phyloP scores from a whole-genome alignment of 2,888 invertebrate species.

The Prosopocoilus inquinatus region DNA sequence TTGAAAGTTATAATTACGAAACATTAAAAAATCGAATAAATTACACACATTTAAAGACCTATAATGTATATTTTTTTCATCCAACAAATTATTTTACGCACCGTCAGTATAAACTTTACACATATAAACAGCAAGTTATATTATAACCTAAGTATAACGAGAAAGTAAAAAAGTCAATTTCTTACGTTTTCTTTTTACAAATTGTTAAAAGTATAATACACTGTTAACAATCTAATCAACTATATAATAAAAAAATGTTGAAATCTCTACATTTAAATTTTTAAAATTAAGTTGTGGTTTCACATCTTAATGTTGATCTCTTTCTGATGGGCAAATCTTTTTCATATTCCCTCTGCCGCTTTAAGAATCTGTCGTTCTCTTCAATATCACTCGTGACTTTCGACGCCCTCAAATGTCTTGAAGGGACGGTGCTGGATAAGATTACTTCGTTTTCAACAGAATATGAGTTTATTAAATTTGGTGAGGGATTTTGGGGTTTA shows the following conservation, averaged over 20 bases:
- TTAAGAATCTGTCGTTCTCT: conserved; percentile 23
- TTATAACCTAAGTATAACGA: neutral
- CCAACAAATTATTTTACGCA: too few relatives aligned
- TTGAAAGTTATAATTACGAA: neutral
- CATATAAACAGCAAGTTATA: too few relatives aligned
- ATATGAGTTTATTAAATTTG: conserved; percentile 12
- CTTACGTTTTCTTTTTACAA: neutral
- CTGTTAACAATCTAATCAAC: conserved; percentile 5
- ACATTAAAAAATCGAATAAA: neutral
- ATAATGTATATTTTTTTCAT: conserved; percentile 1
- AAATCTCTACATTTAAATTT: conserved; percentile 14
- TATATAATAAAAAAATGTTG: conserved; percentile 6
- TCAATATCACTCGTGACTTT: conserved; percentile 20
- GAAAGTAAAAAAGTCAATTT: conserved; percentile 2
- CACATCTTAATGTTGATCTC: conserved; percentile 27
- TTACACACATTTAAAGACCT: too few relatives aligned
- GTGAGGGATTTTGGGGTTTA: conserved; percentile 10
- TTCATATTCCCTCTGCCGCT: conserved; percentile 27
- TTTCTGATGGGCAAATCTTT: conserved; percentile 31
- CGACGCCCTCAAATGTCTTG: conserved; percentile 27
- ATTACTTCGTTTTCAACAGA: conserved; percentile 26
- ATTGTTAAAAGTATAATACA: conserved; percentile 15
- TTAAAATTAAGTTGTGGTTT: conserved; percentile 22
- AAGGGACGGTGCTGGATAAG: conserved; percentile 23
- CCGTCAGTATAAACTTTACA: too few relatives aligned